phyloP scores from a whole-genome alignment of 1,140 invertebrate species.

The Lordiphosa stackelbergi region DNA sequence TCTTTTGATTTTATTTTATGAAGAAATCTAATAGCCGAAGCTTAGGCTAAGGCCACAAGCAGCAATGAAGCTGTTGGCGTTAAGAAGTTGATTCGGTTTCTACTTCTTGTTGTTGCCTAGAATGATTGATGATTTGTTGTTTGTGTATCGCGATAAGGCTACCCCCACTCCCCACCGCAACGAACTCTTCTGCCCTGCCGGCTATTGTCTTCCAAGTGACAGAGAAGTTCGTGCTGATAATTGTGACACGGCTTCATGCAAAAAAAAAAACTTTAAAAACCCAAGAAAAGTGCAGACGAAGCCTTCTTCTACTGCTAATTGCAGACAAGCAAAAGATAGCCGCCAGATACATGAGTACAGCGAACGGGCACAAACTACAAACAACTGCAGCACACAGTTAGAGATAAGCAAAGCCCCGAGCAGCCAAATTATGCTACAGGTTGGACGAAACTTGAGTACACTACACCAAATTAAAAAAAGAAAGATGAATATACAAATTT shows the following conservation, averaged over 20 bases:
- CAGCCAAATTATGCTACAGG: background rate
- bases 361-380: slow-evolving; percentile 8
- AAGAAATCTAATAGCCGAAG: slow-evolving; percentile 45
- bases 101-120: slow-evolving; percentile 22
- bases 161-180: too few species aligned
- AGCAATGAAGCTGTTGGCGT: slow-evolving; percentile 56
- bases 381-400: slow-evolving; percentile 14
- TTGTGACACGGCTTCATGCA: slow-evolving; percentile 51
- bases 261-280: slow-evolving; percentile 22
- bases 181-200: slow-evolving; percentile 15
- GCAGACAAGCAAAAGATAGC: slow-evolving; percentile 21
- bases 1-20: slow-evolving; percentile 14
- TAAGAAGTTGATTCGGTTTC: slow-evolving; percentile 64
- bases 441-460: slow-evolving; percentile 1
- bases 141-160: slow-evolving; percentile 49
- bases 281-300: slow-evolving; percentile 8
- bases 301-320: slow-evolving; percentile 30
- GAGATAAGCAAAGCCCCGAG: slow-evolving; percentile 1
- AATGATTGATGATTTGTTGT: slow-evolving; percentile 69
- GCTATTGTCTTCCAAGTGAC: slow-evolving; percentile 56
- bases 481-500: too few species aligned
- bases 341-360: slow-evolving; percentile 10
- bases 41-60: slow-evolving; percentile 8
- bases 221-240: slow-evolving; percentile 62
- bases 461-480: background rate